Base-by-base conservation (phyloP, 2,113 vertebrate genomes). In the Nymphicus hollandicus region DNA sequence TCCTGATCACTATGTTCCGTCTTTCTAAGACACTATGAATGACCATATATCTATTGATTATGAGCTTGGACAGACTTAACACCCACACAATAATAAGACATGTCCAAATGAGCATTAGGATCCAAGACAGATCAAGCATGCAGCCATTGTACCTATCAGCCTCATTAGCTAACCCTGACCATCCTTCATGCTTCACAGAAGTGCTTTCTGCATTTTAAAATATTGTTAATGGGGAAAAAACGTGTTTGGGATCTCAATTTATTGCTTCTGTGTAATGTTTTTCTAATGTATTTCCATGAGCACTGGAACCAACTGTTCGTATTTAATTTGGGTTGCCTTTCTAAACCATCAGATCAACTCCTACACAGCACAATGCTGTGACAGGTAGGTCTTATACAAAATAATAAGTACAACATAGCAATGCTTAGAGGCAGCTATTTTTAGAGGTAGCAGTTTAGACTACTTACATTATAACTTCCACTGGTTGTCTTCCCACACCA, bases 171-270 rank as follows among this genome's bases (percentile, higher is more conserved):
- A 86, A 81, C 70, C 65, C 89, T 94, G 83, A 65, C 35, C 86
- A 86, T 86, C 80, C 89, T 91, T 91, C 83, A 86, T 73, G 81
- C 60, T 76, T 88, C 94, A 89, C 72, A 73, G 77, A 86, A 72
- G 79, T 74, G 74, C 80, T 89, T 95, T 94, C 86, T 92, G 92
- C 96, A 93, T 95, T 96, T 97, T 77, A 94, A 96, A 95, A 74
- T 85, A 85, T 52, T 2, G 1, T 81, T 97, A 96, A 94, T 91
- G 68, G 65, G 84, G 52, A 14, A 29, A 94, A 97, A 91, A 94
- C 35, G 53, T 96, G 94, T 96, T 96, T 95, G 70, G 83, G 74
- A 89, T 96, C 60, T 82, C 60, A 92, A 93, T 87, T 85, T 69
- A 89, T 52, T 89, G 50, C 82, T 95, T 64, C 92, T 17, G 25